Conservation (phyloP, 2,113 vertebrate species). For the Microcebus griseorufus region DNA sequence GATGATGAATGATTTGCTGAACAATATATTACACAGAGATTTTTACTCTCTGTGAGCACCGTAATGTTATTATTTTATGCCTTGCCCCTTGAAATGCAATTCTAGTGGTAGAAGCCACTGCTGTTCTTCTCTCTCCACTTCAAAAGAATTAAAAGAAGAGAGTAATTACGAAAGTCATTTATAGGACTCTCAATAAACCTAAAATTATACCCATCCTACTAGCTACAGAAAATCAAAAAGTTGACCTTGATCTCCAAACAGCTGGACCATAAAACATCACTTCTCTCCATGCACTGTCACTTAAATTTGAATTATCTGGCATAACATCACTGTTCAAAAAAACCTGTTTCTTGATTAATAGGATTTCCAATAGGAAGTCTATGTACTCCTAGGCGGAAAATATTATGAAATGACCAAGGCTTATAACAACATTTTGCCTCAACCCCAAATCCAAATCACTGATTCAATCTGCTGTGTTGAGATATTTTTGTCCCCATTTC, state of each 20-base stretch:
- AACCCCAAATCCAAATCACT: neutral
- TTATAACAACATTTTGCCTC: neutral
- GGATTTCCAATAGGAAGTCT: slow-evolving; percentile 31
- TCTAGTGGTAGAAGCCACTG: neutral
- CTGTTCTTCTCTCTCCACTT: slow-evolving; percentile 47
- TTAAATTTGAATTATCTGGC: slow-evolving; percentile 59
- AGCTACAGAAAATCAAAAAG: slow-evolving; percentile 50
- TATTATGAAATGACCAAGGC: neutral
- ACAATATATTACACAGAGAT: slow-evolving; percentile 56
- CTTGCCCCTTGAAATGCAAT: slow-evolving; percentile 16
- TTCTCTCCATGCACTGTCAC: neutral
- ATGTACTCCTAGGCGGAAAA: neutral
- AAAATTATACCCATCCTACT: slow-evolving; percentile 36
- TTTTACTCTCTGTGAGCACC: slow-evolving; percentile 52
- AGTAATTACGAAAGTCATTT: slow-evolving; percentile 53
- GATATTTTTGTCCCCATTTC: neutral
- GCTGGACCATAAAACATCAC: slow-evolving; percentile 45
- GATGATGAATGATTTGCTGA: slow-evolving; percentile 72
- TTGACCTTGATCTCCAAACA: slow-evolving; percentile 45
- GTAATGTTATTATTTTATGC: slow-evolving; percentile 51
- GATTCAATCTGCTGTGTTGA: neutral
- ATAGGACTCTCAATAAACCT: slow-evolving; percentile 26
- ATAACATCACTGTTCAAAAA: neutral
- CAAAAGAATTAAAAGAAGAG: slow-evolving; percentile 43
- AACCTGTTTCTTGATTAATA: neutral